These are phyloP conservation scores for Zaprionus africanus DNA, from an alignment of 1,140 invertebrate genomes.

Conservation along the genomic window DNA sequence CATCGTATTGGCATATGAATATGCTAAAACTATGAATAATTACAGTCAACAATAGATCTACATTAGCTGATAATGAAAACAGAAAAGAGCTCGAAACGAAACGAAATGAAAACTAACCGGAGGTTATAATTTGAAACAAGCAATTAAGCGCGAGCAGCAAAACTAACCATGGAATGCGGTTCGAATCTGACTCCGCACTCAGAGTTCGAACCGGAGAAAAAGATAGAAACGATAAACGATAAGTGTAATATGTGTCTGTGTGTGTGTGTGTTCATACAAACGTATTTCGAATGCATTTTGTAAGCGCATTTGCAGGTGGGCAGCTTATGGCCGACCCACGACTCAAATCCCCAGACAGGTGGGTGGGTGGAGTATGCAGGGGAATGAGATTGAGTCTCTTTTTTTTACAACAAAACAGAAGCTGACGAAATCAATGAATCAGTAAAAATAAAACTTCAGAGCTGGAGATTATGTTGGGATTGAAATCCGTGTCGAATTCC, in stretches of 20 bases:
- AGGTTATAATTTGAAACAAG: constrained; percentile 67
- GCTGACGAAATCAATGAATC: constrained; percentile 66
- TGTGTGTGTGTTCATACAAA: neutral
- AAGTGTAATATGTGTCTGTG: constrained; percentile 37
- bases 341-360: constrained; percentile 18
- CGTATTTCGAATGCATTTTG: constrained; percentile 17
- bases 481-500: constrained; percentile 14
- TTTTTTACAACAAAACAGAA: neutral
- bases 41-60: constrained; percentile 20
- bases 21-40: constrained; percentile 10
- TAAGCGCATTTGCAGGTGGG: constrained; percentile 41
- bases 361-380: constrained; percentile 20
- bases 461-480: constrained; percentile 40
- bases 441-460: constrained; percentile 27
- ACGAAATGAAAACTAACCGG: constrained; percentile 26
- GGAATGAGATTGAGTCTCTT: constrained; percentile 3
- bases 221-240: constrained; percentile 62
- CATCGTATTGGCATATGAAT: constrained; percentile 33
- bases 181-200: constrained; percentile 44
- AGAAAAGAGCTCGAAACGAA: constrained; percentile 21
- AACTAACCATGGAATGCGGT: constrained; percentile 62
- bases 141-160: constrained; percentile 60
- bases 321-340: constrained; percentile 23
- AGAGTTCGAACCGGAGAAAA: constrained; percentile 19
- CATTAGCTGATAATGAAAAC: constrained; percentile 11